phyloP scores from a whole-genome alignment of 2,888 invertebrate genomes.

The Hypsopygia costalis region DNA sequence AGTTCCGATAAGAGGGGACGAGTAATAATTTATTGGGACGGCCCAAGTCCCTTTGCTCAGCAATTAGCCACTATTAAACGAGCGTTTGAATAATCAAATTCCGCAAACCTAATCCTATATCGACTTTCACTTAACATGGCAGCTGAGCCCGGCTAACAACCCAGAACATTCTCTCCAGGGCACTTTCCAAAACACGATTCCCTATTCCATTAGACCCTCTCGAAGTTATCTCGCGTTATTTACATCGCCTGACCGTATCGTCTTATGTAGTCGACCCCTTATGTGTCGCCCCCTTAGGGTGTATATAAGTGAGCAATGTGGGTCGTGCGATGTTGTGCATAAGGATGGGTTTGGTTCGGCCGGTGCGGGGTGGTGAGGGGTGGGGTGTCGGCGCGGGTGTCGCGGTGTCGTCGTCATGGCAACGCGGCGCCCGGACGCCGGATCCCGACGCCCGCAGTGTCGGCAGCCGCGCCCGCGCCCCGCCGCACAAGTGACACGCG shows the following conservation, averaged over 20 bases:
- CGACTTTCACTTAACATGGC: slow-evolving; percentile 70
- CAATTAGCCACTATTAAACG: slow-evolving; percentile 37
- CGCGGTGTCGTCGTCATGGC: slow-evolving; percentile 81
- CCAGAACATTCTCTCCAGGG: slow-evolving; percentile 70
- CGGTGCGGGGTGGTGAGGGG: slow-evolving; percentile 18
- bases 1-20: slow-evolving; percentile 3
- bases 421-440: slow-evolving; percentile 82
- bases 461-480: slow-evolving; percentile 74
- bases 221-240: slow-evolving; percentile 78
- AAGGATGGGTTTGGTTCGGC: slow-evolving; percentile 48
- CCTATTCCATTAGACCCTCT: slow-evolving; percentile 78
- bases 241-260: slow-evolving; percentile 78
- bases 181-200: slow-evolving; percentile 76
- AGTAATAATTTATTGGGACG: slow-evolving; percentile 6
- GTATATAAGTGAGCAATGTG: slow-evolving; percentile 65
- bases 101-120: slow-evolving; percentile 59
- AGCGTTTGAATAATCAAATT: slow-evolving; percentile 66
- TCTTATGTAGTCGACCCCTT: slow-evolving; percentile 73
- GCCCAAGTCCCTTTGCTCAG: slow-evolving; percentile 6
- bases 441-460: slow-evolving; percentile 82
- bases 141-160: slow-evolving; percentile 53
- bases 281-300: slow-evolving; percentile 45
- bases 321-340: slow-evolving; percentile 44
- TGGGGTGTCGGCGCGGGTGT: slow-evolving; percentile 48
- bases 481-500: slow-evolving; percentile 78